These are phyloP conservation scores for Psittacula cyanocephala DNA, from an alignment of 2,113 vertebrate species.

Conservation along the genomic window DNA sequence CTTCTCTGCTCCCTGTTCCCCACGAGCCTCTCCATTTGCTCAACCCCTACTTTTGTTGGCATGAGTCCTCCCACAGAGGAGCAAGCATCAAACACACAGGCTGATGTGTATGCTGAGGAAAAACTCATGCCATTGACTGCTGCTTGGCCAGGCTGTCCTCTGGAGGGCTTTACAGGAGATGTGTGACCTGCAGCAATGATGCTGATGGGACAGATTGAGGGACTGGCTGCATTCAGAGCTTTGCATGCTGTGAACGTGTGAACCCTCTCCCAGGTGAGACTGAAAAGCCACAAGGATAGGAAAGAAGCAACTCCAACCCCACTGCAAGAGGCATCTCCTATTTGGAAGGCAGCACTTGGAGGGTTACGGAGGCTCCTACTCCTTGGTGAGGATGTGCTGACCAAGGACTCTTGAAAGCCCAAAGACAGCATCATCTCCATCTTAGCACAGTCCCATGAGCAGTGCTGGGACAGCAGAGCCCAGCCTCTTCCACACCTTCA, in stretches of 20 bases:
- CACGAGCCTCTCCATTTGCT: not conserved
- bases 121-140: not conserved
- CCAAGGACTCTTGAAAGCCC: not conserved
- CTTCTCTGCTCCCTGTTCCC: not conserved
- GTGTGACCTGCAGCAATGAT: not conserved
- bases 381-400: not conserved
- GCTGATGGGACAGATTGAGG: not conserved
- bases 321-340: not conserved
- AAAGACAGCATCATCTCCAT: not conserved
- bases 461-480: not conserved
- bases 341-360: not conserved
- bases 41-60: not conserved
- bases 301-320: not conserved
- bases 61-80: not conserved
- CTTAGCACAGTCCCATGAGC: not conserved
- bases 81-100: not conserved
- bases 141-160: not conserved
- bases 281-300: not conserved
- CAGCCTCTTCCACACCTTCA: not conserved
- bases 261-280: not conserved
- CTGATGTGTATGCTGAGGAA: not conserved
- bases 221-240: not conserved
- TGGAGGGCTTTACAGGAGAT: not conserved
- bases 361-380: not conserved
- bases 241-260: not conserved